These are phyloP conservation scores for Pterostichus madidus DNA, from an alignment of 2,888 invertebrate species.

Conservation along the genomic window DNA sequence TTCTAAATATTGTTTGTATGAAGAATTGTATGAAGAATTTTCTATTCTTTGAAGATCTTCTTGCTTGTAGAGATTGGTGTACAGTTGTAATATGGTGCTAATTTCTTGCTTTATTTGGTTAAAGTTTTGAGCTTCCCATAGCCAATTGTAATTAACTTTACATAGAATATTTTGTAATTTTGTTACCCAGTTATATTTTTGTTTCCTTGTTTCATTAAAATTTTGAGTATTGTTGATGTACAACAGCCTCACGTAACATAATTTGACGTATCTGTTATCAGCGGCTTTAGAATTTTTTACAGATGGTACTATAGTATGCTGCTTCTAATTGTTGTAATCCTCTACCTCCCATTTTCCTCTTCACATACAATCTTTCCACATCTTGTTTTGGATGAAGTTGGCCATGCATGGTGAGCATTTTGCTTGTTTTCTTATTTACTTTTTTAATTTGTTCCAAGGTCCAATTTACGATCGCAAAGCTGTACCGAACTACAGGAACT, in stretches of 20 bases:
- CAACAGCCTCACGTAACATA: neutral
- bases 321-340: too few relatives aligned
- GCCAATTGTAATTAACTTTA: neutral
- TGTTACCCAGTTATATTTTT: neutral
- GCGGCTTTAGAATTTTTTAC: too few relatives aligned
- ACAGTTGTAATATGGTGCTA: neutral
- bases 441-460: too few relatives aligned
- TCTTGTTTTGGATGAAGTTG: too few relatives aligned
- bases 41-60: neutral
- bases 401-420: too few relatives aligned
- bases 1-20: neutral
- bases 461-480: too few relatives aligned
- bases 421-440: too few relatives aligned
- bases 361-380: too few relatives aligned
- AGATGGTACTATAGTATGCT: too few relatives aligned
- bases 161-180: neutral
- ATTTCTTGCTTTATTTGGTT: neutral
- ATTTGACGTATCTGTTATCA: slow-evolving; percentile 1
- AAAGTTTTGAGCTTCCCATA: neutral
- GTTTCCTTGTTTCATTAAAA: neutral
- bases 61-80: neutral
- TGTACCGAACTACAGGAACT: too few relatives aligned
- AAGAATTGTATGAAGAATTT: neutral
- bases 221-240: neutral
- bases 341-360: too few relatives aligned